Conservation (phyloP, 2,888 invertebrate species). For the Salticus scenicus region DNA sequence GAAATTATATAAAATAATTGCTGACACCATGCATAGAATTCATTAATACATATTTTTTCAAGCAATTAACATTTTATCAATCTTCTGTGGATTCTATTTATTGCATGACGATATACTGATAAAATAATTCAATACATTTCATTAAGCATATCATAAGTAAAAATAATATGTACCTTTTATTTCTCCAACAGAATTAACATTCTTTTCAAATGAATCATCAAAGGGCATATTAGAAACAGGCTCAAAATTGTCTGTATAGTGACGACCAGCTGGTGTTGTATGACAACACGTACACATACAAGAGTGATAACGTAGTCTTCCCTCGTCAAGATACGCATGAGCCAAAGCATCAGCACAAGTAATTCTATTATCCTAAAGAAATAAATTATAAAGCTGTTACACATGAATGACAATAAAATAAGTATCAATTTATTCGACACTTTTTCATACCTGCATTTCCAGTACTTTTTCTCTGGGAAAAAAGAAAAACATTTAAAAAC, state of each 20-base stretch:
- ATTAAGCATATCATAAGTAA: no score
- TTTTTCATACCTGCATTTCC: not conserved
- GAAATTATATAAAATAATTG: no score
- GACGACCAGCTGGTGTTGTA: constrained; percentile 85
- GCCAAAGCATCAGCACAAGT: constrained; percentile 95
- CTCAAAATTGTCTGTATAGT: constrained; percentile 94
- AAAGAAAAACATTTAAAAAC: no score
- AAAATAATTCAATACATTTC: no score
- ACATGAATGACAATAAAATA: not conserved
- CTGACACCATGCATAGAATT: no score
- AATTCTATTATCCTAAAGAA: constrained; percentile 89
- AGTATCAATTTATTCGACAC: not conserved
- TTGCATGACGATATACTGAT: no score
- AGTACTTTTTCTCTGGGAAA: no score
- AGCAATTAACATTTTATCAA: not conserved
- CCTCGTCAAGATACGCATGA: constrained; percentile 98
- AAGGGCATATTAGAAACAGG: constrained; percentile 92
- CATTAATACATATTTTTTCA: not conserved
- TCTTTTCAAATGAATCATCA: constrained; percentile 97
- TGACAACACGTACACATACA: constrained; percentile 99
- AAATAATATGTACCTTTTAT: constrained; percentile 87
- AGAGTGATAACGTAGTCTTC: constrained; percentile 97
- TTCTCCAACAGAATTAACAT: constrained; percentile 92
- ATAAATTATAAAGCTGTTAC: not conserved
- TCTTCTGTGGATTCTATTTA: not conserved